phyloP scores from a whole-genome alignment of 2,113 vertebrate genomes.

The Antechinus flavipes region DNA sequence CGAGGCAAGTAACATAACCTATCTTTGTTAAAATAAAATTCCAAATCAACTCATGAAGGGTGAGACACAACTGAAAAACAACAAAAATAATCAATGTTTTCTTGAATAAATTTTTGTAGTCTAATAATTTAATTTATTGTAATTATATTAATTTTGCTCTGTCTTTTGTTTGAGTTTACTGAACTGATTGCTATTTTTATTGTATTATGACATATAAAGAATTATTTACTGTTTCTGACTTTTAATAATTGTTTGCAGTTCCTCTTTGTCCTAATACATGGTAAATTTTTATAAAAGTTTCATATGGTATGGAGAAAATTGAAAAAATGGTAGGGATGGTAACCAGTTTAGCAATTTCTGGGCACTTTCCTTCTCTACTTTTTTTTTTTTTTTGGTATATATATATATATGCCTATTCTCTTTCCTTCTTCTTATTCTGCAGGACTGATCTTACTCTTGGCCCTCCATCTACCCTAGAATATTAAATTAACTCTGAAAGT shows the following conservation, averaged over 20 bases:
- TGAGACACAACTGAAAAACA: too few relatives aligned
- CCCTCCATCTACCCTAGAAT: not conserved
- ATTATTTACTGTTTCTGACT: not conserved
- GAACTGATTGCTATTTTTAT: not conserved
- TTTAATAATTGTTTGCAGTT: not conserved
- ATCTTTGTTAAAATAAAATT: too few relatives aligned
- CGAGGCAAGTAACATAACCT: too few relatives aligned
- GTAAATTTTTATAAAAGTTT: not conserved
- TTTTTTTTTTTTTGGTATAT: not conserved
- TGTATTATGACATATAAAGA: not conserved
- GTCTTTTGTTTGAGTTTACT: not conserved
- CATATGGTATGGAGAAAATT: not conserved
- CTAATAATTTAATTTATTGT: too few relatives aligned
- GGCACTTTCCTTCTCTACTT: not conserved
- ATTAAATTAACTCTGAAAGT: not conserved
- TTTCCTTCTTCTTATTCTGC: not conserved
- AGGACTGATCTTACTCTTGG: not conserved
- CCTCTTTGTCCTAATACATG: not conserved
- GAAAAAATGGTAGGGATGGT: not conserved
- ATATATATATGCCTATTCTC: not conserved
- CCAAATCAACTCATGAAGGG: too few relatives aligned
- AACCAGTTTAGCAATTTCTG: not conserved
- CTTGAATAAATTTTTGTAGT: too few relatives aligned
- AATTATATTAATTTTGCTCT: too few relatives aligned
- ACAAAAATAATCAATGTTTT: too few relatives aligned